phyloP scores from a whole-genome alignment of 2,888 invertebrate genomes.

The Macrosoma leucophasiata region DNA sequence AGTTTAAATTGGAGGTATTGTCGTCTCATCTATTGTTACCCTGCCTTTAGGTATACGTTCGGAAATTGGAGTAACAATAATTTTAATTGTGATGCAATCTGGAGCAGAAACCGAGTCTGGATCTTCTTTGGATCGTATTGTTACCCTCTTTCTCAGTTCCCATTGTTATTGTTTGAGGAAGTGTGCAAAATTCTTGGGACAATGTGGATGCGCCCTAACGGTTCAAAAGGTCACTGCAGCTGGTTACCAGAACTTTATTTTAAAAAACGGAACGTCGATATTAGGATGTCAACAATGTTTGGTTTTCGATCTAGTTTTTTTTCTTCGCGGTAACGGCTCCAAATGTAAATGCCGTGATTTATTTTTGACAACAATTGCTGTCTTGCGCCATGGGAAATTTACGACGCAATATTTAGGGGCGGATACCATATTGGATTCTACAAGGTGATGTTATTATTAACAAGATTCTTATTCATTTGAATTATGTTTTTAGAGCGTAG shows the following conservation, averaged over 20 bases:
- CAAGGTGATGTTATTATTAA: conserved; percentile 25
- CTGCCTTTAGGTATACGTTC: conserved; percentile 35
- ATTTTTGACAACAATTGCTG: conserved; percentile 66
- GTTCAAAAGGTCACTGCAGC: conserved; percentile 31
- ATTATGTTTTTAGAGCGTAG: too few species aligned
- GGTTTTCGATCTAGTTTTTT: conserved; percentile 59
- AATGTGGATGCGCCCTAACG: conserved; percentile 37
- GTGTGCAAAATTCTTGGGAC: conserved; percentile 52
- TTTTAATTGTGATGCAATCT: conserved; percentile 59
- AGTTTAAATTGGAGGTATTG: conserved; percentile 47
- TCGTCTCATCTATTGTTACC: conserved; percentile 43
- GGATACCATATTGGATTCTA: conserved; percentile 31
- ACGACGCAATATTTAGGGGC: conserved; percentile 58
- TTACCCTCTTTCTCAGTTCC: conserved; percentile 32
- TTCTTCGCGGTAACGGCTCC: conserved; percentile 29
- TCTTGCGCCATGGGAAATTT: conserved; percentile 66
- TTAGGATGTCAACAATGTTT: conserved; percentile 18
- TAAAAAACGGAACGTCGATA: conserved; percentile 11
- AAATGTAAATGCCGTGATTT: conserved; percentile 60
- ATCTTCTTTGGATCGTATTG: conserved; percentile 37
- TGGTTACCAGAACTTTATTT: conserved; percentile 22
- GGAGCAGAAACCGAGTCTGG: conserved; percentile 45
- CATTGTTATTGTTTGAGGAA: conserved; percentile 52
- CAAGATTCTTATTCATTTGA: conserved; percentile 1
- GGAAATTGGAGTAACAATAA: conserved; percentile 56